phyloP scores from a whole-genome alignment of 2,888 invertebrate species.

The Ochlodes sylvanus region DNA sequence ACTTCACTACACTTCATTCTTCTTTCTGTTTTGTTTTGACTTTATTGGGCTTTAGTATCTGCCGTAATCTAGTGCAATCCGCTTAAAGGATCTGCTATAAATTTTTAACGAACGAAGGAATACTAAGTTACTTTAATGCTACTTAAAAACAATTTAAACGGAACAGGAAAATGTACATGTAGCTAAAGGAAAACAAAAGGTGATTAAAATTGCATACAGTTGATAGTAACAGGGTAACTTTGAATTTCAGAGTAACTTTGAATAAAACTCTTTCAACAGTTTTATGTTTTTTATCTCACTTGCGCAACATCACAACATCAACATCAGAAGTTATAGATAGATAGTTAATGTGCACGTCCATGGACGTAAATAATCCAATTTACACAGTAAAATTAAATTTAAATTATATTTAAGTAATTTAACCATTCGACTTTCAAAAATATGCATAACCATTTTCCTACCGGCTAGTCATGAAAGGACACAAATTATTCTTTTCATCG shows the following conservation, averaged over 20 bases:
- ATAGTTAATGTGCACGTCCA: too few relatives aligned
- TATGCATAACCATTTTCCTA: background rate
- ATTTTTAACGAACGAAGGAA: conserved; percentile 33
- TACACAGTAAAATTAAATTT: too few relatives aligned
- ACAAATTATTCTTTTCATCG: conserved; percentile 25
- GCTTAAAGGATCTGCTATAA: conserved; percentile 38
- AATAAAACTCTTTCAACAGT: too few relatives aligned
- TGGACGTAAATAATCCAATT: too few relatives aligned
- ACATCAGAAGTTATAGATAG: too few relatives aligned
- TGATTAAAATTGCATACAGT: conserved; percentile 5
- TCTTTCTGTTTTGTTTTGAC: conserved; percentile 51
- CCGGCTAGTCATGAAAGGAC: conserved; percentile 8
- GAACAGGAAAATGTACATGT: background rate
- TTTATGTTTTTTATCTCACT: too few relatives aligned
- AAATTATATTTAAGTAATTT: too few relatives aligned
- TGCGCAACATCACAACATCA: too few relatives aligned
- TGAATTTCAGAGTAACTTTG: too few relatives aligned
- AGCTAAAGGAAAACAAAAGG: conserved; percentile 3
- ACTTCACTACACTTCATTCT: conserved; percentile 51
- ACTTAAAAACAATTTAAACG: conserved; percentile 25
- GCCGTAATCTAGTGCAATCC: conserved; percentile 44
- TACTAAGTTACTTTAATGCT: conserved; percentile 16
- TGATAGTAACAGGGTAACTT: too few relatives aligned
- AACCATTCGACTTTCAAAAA: background rate
- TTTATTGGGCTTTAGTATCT: conserved; percentile 42